Base-by-base conservation (phyloP, 2,113 vertebrate species). In the Pristiophorus japonicus region DNA sequence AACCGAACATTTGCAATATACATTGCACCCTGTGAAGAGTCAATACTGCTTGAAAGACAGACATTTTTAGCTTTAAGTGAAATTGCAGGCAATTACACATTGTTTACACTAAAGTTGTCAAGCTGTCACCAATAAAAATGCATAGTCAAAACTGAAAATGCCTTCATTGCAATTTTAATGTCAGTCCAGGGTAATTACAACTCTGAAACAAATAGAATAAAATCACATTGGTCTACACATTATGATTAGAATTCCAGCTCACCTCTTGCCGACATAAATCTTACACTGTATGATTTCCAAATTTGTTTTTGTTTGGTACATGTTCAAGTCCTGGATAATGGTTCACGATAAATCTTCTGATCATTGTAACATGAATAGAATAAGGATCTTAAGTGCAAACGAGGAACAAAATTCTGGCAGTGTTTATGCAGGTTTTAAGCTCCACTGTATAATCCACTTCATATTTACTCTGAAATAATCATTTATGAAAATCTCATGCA, bases 61-160 rank as follows among this genome's bases (percentile, higher is more conserved):
- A 8, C 62, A 63, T 38, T 65, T 63, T 92, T 62, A n/a, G 14
- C 87, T 90, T 91, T 38, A 81, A 81, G 88, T 63, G 88, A 38
- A n/a, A 22, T 38, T 92, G 88, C 34, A 63, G 34, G 59, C 11
- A 55, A 65, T 63, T 65, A 63, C 88, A n/a, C 87, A 91, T 34
- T 92, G 88, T 65, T 92, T 92, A 38, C 55, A 18, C 55, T n/a
- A n/a, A 59, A 91, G 87, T 91, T 91, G 55, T 90, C 88, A 91
- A 91, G 59, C 88, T 91, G 88, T 62, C 18, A 92, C 55, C 34
- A 92, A 92, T 63, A 92, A 42, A 92, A 90, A 92, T 63, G 59
- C n/a, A 92, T 92, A 38, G 88, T 92, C 88, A 92, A 92, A 91
- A 92, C 59, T 38, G 59, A 92, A 90, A 90, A 24, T 92, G 88